Evolutionary conservation across 1,140 invertebrate genomes (phyloP), one percentile per base, ranked within the genome.

Genomic region (Magallana angulata): DNA sequence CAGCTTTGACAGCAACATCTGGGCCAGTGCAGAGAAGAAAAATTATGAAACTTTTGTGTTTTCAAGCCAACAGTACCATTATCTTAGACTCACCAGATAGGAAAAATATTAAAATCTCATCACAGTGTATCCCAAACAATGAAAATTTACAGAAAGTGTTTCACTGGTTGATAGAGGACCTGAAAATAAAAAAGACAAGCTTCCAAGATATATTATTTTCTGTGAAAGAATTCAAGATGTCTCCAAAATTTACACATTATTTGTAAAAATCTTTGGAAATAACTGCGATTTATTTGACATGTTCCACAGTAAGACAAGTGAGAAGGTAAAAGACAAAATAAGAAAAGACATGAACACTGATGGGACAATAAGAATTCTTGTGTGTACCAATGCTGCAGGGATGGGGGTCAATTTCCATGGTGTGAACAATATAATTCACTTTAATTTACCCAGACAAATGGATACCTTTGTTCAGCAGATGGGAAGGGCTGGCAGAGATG

Each of bases 391-490:
- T 86, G 82, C 90, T 59, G 87, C 87, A 57, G 89, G 90, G 57
- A 91, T 91, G 90, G 90, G 90, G 0, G 86, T 91, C 6, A 85
- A 90, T 62, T 90, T 91, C 18, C 8, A 84, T 30, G 64, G 71
- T 59, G 62, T 87, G 9, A 12, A 87, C 76, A 60, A 85, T 57
- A 83, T 89, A 59, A n/a, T 91, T n/a, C 60, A 91, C 84, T 91
- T 68, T 81, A 87, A 87, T n/a, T 68, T 81, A 62, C 89, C 90
- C 14, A 36, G 64, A 14, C 83, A 90, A 60, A 82, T 90, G 48
- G 87, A 91, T 82, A 86, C 90, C 18, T 90, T 88, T 82, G 84
- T 90, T n/a, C 90, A 91, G 60, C 88, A 91, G 60, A 90, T 88
- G 30, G 87, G 90, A 36, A n/a, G 90, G 57, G 87, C 87, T 48